A percentile compares a stretch with the other conserved stretches of the same genome.
Evolutionary conservation across 1,140 invertebrate species (phyloP).

Genomic region (Capitella teleta): DNA sequence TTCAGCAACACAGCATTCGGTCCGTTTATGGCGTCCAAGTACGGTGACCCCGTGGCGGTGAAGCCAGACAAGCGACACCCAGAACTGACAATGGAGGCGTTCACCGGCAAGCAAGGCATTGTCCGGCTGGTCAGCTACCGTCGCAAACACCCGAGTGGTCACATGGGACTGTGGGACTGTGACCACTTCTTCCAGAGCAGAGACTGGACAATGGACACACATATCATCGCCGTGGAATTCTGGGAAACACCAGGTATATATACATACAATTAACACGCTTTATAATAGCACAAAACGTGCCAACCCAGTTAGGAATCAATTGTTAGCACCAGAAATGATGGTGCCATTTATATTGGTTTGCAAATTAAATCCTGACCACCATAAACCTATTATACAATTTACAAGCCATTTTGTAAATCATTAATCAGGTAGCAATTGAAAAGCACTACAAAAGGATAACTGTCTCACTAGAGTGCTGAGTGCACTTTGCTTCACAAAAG

Average conservation of each 20-base stretch:
- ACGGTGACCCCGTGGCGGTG: not conserved
- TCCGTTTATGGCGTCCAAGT: constrained; percentile 1
- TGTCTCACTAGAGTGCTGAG: no score
- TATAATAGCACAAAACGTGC: no score
- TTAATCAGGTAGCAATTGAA: no score
- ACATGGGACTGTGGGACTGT: constrained; percentile 6
- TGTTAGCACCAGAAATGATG: no score
- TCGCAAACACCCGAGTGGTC: not conserved
- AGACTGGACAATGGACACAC: constrained; percentile 3
- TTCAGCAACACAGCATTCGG: constrained; percentile 6
- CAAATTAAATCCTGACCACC: no score
- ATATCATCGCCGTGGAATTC: constrained; percentile 6
- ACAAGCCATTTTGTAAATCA: no score
- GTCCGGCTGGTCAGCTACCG: constrained; percentile 4
- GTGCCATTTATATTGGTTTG: no score
- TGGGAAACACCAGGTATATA: constrained; percentile 9
- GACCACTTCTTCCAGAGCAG: constrained; percentile 6
- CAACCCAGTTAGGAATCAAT: no score
- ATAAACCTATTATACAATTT: no score
- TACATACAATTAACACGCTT: no score
- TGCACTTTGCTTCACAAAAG: no score
- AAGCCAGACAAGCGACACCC: constrained; percentile 1
- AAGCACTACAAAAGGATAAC: no score
- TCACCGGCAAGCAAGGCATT: constrained; percentile 5
- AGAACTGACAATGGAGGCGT: not conserved